Conservation (phyloP, 1,140 invertebrate species). For the Drosophila orena region DNA sequence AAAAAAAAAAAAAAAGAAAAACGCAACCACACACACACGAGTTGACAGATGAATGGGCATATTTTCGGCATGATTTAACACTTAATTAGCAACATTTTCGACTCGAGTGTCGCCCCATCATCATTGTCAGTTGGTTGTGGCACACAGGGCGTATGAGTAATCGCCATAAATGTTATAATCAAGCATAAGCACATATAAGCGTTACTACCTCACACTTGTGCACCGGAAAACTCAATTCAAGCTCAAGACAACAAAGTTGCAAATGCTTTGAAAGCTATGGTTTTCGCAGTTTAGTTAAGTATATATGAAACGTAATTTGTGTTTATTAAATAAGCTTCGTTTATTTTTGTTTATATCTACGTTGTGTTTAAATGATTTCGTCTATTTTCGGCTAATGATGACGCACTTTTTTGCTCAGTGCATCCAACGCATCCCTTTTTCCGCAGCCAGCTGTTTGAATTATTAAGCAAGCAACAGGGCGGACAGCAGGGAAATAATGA, state of each 20-base stretch:
- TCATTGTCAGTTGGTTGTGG: slow-evolving; percentile 54
- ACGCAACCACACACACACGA: neutral
- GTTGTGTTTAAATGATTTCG: no score
- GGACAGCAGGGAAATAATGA: slow-evolving; percentile 44
- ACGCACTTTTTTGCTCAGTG: neutral
- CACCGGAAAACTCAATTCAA: neutral
- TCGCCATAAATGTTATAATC: slow-evolving; percentile 68
- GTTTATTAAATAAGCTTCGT: neutral
- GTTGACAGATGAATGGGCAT: slow-evolving; percentile 59
- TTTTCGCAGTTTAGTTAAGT: no score
- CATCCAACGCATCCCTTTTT: neutral
- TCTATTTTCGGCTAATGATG: neutral
- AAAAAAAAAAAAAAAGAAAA: neutral
- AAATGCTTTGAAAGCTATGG: no score
- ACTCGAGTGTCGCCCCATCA: slow-evolving; percentile 66
- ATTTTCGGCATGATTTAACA: slow-evolving; percentile 81
- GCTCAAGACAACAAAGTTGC: neutral
- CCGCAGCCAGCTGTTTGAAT: slow-evolving; percentile 45
- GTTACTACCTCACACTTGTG: neutral
- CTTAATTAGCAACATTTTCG: slow-evolving; percentile 77
- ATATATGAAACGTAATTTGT: no score
- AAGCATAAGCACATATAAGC: slow-evolving; percentile 45
- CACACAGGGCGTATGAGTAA: slow-evolving; percentile 67
- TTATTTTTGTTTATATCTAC: neutral
- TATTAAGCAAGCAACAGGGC: slow-evolving; percentile 57